Conservation (phyloP, 1,140 invertebrate species). For the Metaphire vulgaris region DNA sequence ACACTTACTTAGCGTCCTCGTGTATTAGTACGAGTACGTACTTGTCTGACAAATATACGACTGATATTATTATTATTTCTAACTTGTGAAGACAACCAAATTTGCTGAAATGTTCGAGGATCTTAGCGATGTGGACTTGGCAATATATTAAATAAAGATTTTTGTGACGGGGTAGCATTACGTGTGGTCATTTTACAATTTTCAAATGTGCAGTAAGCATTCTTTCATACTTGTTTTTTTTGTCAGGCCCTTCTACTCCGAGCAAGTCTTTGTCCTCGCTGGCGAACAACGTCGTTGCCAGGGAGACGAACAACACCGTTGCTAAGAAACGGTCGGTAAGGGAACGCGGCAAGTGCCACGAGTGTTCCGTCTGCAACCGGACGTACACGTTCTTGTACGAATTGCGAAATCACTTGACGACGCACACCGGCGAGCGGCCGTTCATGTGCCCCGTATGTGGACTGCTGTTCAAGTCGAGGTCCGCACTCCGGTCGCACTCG, state of each 20-base stretch:
- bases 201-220: background rate
- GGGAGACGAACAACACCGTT: background rate
- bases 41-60: too few species aligned
- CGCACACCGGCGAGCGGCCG: slow-evolving; percentile 4
- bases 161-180: too few species aligned
- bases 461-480: background rate
- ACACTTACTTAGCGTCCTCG: too few species aligned
- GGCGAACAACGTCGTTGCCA: background rate
- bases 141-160: too few species aligned
- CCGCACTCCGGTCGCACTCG: background rate
- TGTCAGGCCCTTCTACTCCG: background rate
- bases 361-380: background rate
- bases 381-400: background rate
- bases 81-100: background rate
- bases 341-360: background rate
- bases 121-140: too few species aligned
- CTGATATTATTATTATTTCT: background rate
- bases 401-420: slow-evolving; percentile 2
- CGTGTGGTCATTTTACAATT: too few species aligned
- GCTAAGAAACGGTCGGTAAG: too few species aligned
- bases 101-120: too few species aligned
- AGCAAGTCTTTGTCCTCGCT: background rate
- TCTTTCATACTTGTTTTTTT: background rate
- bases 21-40: too few species aligned
- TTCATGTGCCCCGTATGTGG: background rate